Conservation (phyloP, 2,113 vertebrate genomes). For the Syrmaticus mikado region DNA sequence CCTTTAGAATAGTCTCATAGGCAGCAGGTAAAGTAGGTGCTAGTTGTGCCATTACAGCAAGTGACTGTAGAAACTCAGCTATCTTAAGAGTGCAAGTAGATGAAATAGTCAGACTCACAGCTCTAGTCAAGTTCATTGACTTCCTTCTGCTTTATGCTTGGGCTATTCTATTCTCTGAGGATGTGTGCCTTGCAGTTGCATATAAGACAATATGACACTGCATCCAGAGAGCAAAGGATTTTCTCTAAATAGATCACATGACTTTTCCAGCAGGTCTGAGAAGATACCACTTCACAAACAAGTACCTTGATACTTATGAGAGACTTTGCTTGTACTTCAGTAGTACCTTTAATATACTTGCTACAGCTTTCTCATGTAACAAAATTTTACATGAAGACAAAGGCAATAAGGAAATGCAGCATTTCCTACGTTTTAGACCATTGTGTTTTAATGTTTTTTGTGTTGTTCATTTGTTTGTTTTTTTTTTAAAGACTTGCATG, state of each 20-base stretch:
- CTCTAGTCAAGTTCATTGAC: not conserved
- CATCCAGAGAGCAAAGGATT: not conserved
- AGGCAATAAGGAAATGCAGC: not conserved
- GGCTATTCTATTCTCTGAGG: not conserved
- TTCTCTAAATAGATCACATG: not conserved
- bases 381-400: not conserved
- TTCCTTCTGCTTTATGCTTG: not conserved
- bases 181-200: not conserved
- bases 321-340: not conserved
- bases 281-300: not conserved
- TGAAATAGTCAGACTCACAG: not conserved
- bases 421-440: not conserved
- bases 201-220: not conserved
- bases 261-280: not conserved
- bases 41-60: not conserved
- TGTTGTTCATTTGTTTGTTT: not conserved
- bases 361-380: not conserved
- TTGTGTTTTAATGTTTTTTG: not conserved
- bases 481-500: not conserved
- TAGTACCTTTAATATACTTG: not conserved
- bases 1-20: not conserved
- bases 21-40: not conserved
- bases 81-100: not conserved
- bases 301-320: not conserved
- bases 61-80: not conserved